Evolutionary conservation across 35 echinoderm and acorn worm species (phyloP).

Genomic region (Apostichopus japonicus): DNA sequence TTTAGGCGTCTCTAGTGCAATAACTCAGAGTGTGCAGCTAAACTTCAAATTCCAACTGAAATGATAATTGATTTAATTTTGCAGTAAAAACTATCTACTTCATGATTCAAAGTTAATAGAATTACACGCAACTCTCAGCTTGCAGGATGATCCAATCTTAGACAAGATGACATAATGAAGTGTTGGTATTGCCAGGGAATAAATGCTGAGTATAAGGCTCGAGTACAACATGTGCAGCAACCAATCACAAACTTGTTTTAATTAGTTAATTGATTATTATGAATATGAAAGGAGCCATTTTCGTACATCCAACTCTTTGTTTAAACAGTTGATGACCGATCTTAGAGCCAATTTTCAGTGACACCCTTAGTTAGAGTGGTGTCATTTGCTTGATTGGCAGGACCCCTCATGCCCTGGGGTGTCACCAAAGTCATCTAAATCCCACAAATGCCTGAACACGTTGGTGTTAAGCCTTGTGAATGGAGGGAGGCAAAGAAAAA

Average conservation of each 20-base stretch:
- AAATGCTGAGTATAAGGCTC: not conserved
- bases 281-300: not conserved
- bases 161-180: not conserved
- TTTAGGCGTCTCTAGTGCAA: too few relatives aligned
- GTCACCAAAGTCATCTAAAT: conserved; percentile 8
- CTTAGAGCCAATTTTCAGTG: not conserved
- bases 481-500: not conserved
- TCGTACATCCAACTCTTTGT: not conserved
- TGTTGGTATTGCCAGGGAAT: not conserved
- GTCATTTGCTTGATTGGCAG: conserved; percentile 15
- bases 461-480: conserved; percentile 12
- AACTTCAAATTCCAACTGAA: too few relatives aligned
- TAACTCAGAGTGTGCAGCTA: too few relatives aligned
- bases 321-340: not conserved
- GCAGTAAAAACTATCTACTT: not conserved
- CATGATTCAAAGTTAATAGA: not conserved
- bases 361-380: not conserved
- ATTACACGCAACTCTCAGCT: not conserved
- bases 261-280: not conserved
- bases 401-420: not conserved
- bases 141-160: not conserved
- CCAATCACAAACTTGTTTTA: not conserved
- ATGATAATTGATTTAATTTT: not conserved
- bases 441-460: conserved; percentile 18
- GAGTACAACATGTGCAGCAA: not conserved